Conservation (phyloP, 37 sponge, comb jelly and placozoan species). For the Mnemiopsis leidyi region DNA sequence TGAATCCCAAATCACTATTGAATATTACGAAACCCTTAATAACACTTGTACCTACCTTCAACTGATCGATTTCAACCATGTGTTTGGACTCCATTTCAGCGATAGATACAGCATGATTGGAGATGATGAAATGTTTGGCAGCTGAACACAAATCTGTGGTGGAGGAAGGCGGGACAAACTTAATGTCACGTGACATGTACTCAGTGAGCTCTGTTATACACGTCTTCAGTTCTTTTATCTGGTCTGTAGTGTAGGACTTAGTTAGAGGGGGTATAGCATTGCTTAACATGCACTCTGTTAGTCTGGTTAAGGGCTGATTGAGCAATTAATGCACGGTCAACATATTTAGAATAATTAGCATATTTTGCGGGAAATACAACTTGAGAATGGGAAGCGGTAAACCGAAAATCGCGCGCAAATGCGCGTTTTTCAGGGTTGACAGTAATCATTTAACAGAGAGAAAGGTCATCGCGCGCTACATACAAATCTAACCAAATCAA, state of each 20-base stretch:
- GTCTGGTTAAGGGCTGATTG: too few species aligned
- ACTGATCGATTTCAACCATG: neutral
- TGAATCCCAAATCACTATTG: too few species aligned
- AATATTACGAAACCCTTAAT: too few species aligned
- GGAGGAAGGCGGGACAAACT: neutral
- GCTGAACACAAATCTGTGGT: neutral
- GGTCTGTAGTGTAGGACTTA: neutral
- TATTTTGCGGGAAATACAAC: conserved; percentile 10
- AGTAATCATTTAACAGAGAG: neutral
- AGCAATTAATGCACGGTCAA: too few species aligned
- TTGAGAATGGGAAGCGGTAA: neutral
- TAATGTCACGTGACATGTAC: neutral
- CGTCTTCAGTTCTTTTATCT: neutral
- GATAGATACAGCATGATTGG: neutral
- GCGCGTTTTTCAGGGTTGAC: neutral
- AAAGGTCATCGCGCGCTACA: neutral
- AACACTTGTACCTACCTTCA: too few species aligned
- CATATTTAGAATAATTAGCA: neutral
- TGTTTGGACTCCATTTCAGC: conserved; percentile 16
- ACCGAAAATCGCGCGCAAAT: neutral
- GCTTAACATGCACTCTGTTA: too few species aligned
- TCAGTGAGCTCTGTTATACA: neutral
- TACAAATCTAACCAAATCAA: neutral
- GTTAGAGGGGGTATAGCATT: neutral
- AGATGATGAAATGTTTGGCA: conserved; percentile 11